Base-by-base conservation (phyloP, 2,888 invertebrate genomes). In the Melanotus villosus region DNA sequence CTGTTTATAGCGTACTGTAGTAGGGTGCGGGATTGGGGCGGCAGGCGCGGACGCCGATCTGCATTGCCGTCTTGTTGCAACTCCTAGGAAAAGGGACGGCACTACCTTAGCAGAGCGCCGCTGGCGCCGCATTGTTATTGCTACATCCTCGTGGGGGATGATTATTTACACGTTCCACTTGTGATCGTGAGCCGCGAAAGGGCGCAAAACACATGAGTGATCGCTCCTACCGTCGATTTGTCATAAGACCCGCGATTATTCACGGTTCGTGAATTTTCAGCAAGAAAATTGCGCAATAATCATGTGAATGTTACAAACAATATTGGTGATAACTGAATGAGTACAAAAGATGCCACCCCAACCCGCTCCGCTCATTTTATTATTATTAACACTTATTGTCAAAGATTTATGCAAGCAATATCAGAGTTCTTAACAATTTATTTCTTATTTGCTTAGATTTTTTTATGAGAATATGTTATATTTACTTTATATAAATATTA, bases 1-100 rank as follows among this genome's bases (percentile, higher is more conserved):
- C 82, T 83, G 84, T 84, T 83, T 75, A 83, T 84, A 84, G 84
- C 76, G 84, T 84, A 84, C 84, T 84, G 84, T 84, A 84, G 84
- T 84, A 83, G 83, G 78, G 77, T 75, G 65, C 74, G 79, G 77
- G 73, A 54, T 63, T 73, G 78, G 78, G 78, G 77, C 75, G 79
- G 80, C 79, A 30, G 79, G 76, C 75, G 68, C 63, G 75, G 70
- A 77, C 78, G 76, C 66, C 75, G 75, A 71, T 81, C 83, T 84
- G 82, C 83, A 84, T 82, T 82, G 80, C 81, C 80, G 77, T 75
- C 77, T 73, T 21, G 21, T 82, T 82, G 77, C 26, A 68, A 71
- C 56, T 32, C 36, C 65, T 78, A 26, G 30, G 77, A 78, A 75
- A 76, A 80, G 81, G 76, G 79, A 73, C 77, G 80, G 81, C 77